Evolutionary conservation across 2,888 invertebrate species (phyloP).

Genomic region (Atrina japonica): DNA sequence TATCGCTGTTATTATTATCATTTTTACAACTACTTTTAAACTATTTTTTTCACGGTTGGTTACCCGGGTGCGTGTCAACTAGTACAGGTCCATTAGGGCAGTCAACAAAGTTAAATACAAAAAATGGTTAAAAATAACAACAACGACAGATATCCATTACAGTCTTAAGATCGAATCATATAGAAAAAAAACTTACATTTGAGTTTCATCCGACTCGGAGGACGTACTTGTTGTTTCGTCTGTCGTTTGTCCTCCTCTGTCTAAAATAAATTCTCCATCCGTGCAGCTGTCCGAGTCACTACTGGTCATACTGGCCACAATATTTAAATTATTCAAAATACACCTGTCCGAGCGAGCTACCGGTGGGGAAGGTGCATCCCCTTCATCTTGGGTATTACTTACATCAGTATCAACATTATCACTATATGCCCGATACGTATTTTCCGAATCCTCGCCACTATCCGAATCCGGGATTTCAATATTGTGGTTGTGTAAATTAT

Average conservation of each 20-base stretch:
- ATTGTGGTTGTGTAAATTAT: constrained; percentile 10
- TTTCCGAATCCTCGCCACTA: constrained; percentile 61
- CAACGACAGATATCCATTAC: too few species aligned
- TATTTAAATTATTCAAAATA: constrained; percentile 38
- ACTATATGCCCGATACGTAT: constrained; percentile 57
- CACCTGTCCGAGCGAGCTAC: constrained; percentile 32
- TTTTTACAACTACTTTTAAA: too few species aligned
- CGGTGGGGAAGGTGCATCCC: constrained; percentile 51
- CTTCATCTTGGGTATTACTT: constrained; percentile 61
- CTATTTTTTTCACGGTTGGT: too few species aligned
- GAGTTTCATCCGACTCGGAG: constrained; percentile 64
- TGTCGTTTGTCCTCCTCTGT: constrained; percentile 48
- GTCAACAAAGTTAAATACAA: too few species aligned
- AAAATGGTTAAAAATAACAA: too few species aligned
- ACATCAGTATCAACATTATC: constrained; percentile 65
- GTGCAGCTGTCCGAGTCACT: constrained; percentile 64
- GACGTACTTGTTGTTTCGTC: constrained; percentile 60
- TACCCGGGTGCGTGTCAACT: too few species aligned
- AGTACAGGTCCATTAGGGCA: too few species aligned
- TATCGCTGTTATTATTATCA: too few species aligned
- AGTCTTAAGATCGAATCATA: too few species aligned
- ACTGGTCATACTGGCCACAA: constrained; percentile 44
- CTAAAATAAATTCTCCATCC: constrained; percentile 52
- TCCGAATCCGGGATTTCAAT: constrained; percentile 59
- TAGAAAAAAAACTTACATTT: constrained; percentile 60